Conservation (phyloP, 2,888 invertebrate species). For the Synergus laeviventris region DNA sequence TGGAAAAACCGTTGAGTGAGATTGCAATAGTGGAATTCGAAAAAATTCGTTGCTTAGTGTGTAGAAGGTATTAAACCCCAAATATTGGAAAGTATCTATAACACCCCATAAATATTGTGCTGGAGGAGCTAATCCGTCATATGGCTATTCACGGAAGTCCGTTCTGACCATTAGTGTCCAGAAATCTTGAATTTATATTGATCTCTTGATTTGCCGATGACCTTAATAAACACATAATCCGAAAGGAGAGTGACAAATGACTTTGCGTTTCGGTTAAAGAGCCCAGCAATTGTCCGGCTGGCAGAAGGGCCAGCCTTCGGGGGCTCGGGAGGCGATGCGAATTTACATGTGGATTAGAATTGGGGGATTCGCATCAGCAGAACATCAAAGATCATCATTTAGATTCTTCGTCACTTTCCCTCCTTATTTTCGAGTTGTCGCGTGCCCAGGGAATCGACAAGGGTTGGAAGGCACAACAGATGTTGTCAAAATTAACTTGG, state of each 20-base stretch:
- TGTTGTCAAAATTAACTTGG: constrained; percentile 8
- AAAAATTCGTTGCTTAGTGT: not conserved
- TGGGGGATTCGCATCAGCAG: constrained; percentile 8
- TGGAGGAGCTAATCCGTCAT: not conserved
- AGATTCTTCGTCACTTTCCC: not conserved
- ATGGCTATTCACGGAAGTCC: not conserved
- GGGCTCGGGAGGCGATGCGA: not conserved
- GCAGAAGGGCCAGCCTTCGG: not conserved
- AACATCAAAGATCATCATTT: constrained; percentile 6
- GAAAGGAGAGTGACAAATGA: constrained; percentile 2
- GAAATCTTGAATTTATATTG: not conserved
- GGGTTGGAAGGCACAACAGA: constrained; percentile 30
- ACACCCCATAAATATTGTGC: constrained; percentile 7
- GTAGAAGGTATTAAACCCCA: not conserved
- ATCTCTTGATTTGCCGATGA: constrained; percentile 24
- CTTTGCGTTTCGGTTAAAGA: constrained; percentile 27
- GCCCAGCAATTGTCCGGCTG: not conserved
- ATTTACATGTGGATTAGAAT: constrained; percentile 20
- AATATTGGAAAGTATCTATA: not conserved
- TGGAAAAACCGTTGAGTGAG: not conserved
- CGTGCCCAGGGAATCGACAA: constrained; percentile 14
- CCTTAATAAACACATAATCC: constrained; percentile 26
- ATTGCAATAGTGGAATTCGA: not conserved
- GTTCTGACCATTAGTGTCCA: not conserved
- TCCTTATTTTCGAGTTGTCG: not conserved